These are phyloP conservation scores for Drosophila erecta DNA, from an alignment of 1,140 invertebrate genomes.

Conservation along the genomic window DNA sequence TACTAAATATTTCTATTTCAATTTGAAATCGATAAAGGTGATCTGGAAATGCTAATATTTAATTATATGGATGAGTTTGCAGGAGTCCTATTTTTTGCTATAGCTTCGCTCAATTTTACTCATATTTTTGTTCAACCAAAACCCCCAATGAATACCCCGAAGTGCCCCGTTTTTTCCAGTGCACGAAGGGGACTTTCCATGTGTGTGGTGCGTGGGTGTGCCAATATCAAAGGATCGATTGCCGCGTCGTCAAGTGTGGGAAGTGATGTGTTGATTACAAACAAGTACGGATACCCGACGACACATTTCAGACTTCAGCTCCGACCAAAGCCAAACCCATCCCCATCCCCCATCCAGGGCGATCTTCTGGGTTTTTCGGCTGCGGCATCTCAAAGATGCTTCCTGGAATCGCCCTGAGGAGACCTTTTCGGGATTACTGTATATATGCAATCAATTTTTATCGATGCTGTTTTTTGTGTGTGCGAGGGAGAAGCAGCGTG, in stretches of 20 bases:
- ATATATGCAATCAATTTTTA: slow-evolving; percentile 63
- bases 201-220: slow-evolving; percentile 44
- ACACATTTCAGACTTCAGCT: slow-evolving; percentile 43
- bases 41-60: too few relatives aligned
- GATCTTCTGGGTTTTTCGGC: slow-evolving; percentile 6
- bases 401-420: slow-evolving; percentile 46
- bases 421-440: slow-evolving; percentile 59
- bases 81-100: too few relatives aligned
- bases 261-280: slow-evolving; percentile 64
- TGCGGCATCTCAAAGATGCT: slow-evolving; percentile 45
- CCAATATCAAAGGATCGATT: slow-evolving; percentile 54
- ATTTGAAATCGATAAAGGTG: too few relatives aligned
- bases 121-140: too few relatives aligned
- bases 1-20: too few relatives aligned
- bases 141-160: too few relatives aligned
- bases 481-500: slow-evolving; percentile 29
- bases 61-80: too few relatives aligned
- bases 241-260: slow-evolving; percentile 52
- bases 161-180: slow-evolving; percentile 7
- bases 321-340: not conserved
- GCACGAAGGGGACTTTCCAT: not conserved
- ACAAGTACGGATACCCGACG: slow-evolving; percentile 41
- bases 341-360: not conserved
- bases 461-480: slow-evolving; percentile 33
- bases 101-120: too few relatives aligned